Evolutionary conservation across 2,113 vertebrate species (phyloP).

Genomic region (Periophthalmus modestus): DNA sequence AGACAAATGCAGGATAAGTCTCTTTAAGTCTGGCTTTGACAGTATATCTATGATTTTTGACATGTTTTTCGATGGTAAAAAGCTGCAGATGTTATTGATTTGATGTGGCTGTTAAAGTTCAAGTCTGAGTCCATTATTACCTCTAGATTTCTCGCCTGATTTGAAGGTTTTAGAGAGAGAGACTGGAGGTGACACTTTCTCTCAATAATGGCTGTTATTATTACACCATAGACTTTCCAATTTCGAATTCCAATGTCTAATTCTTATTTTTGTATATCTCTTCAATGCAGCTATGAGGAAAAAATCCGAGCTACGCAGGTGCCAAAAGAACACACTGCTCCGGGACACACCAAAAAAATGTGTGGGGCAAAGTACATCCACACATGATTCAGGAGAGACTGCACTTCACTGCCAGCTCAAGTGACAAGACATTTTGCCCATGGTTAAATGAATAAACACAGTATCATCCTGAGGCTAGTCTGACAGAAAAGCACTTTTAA

Average conservation of each 20-base stretch:
- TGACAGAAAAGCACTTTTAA: background rate
- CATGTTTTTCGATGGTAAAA: too few relatives aligned
- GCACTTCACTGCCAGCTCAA: constrained; percentile 36
- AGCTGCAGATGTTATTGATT: too few relatives aligned
- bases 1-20: too few relatives aligned
- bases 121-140: too few relatives aligned
- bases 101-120: too few relatives aligned
- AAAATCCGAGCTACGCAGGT: constrained; percentile 41
- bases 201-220: background rate
- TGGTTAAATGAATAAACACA: constrained; percentile 23
- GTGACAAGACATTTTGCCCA: constrained; percentile 26
- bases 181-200: too few relatives aligned
- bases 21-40: too few relatives aligned
- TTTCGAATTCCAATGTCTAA: background rate
- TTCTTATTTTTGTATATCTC: constrained; percentile 10
- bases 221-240: background rate
- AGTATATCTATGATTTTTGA: too few relatives aligned
- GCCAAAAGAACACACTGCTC: constrained; percentile 18
- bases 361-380: constrained; percentile 35
- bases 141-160: too few relatives aligned
- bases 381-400: constrained; percentile 32
- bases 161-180: too few relatives aligned
- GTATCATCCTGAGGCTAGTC: background rate
- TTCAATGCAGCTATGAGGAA: constrained; percentile 42
- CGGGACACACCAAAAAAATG: constrained; percentile 32